These are phyloP conservation scores for Oscheius sp. DNA, from an alignment of 2,888 invertebrate species.

Conservation along the genomic window DNA sequence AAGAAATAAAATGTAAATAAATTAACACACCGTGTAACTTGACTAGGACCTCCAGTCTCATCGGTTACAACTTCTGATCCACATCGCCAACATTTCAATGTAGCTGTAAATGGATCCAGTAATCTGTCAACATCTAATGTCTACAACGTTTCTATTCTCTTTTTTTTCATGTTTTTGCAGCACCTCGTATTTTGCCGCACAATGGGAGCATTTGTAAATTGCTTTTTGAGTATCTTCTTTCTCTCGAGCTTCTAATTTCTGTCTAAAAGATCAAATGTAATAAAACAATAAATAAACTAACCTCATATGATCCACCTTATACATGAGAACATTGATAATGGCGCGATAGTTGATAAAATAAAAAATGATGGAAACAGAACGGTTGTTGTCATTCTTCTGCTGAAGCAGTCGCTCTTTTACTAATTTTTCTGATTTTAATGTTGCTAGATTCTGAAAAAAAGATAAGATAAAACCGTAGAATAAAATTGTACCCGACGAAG, in stretches of 20 bases:
- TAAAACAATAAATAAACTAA: too few species aligned
- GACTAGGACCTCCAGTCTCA: constrained; percentile 62
- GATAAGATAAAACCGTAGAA: not conserved
- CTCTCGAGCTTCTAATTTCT: constrained; percentile 69
- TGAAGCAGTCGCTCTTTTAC: constrained; percentile 67
- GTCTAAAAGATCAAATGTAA: constrained; percentile 43
- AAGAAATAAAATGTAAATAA: too few species aligned
- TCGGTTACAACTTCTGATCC: constrained; percentile 64
- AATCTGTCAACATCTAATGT: constrained; percentile 66
- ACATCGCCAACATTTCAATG: constrained; percentile 69
- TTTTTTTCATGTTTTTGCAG: not conserved
- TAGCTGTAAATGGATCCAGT: constrained; percentile 53
- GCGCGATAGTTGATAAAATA: constrained; percentile 73
- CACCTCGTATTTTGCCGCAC: constrained; percentile 57
- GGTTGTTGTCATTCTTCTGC: constrained; percentile 57
- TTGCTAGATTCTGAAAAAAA: constrained; percentile 48
- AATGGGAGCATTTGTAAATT: constrained; percentile 64
- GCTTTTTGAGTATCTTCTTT: constrained; percentile 67
- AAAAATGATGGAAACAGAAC: constrained; percentile 59
- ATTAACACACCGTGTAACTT: constrained; percentile 54
- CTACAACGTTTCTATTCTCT: constrained; percentile 32
- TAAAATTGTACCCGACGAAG: constrained; percentile 54
- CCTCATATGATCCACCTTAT: constrained; percentile 73
- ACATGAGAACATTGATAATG: constrained; percentile 71
- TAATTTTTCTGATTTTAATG: constrained; percentile 68